Evolutionary conservation across 2,797 vertebrate species (phyloP), one percentile per base, ranked within the genome.

Genomic region (Sphenopsis melanotis): DNA sequence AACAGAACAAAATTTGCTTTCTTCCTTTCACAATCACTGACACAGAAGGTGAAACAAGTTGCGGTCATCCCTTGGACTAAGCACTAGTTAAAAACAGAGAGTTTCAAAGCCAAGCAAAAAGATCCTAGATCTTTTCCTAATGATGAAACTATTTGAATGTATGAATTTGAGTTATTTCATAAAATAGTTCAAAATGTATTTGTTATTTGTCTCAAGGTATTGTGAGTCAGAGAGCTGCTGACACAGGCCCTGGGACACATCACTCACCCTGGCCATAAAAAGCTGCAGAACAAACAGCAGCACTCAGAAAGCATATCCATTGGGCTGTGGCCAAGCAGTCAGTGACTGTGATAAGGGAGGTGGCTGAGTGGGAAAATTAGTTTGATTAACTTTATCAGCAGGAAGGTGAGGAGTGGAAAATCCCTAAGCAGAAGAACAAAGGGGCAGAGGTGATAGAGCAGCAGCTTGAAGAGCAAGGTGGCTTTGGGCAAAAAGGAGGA

Each of bases 301-400:
- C 15, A 2, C 76, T 87, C 89, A 81, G 88, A 78, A 95, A 89
- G 69, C 76, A 88, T 88, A 91, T 63, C 39, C 93, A 93, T 0
- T 94, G 87, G 87, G 91, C 44, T 91, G 76, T 36, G 65, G 89
- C 94, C 95, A 95, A 94, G 86, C 32, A 93, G 55, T 13, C n/a
- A 92, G 55, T 15, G 47, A 44, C 74, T 95, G 69, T 56, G 94
- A 94, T 97, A 97, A 95, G 89, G 44, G 82, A 95, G 89, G 90
- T 95, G 89, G 57, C 89, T 72, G 87, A 94, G 78, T 63, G 82
- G 93, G 93, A 96, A 96, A 96, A 95, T 95, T 84, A 93, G 78
- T 83, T 69, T 95, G 95, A 95, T 94, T 92, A 95, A 93, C 75
- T 93, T 95, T 95, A 95, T 95, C 93, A 75, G 64, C 92, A 97